These are phyloP conservation scores for Anoura caudifer DNA, from an alignment of 2,113 vertebrate species.

Conservation along the genomic window DNA sequence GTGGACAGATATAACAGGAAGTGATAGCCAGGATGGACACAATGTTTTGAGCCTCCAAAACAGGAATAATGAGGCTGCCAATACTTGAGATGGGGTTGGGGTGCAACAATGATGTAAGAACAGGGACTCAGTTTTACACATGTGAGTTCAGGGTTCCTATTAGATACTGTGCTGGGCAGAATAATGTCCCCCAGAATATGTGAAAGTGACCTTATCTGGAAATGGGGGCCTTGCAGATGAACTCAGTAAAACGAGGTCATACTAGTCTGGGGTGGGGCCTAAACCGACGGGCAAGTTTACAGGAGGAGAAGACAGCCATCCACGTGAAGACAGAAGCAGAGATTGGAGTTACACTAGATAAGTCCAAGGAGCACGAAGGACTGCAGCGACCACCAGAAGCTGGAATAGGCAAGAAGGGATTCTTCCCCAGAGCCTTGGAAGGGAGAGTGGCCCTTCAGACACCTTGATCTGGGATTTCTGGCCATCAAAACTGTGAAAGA, in stretches of 20 bases:
- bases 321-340: not conserved
- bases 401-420: not conserved
- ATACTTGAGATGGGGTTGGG: not conserved
- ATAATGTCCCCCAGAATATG: not conserved
- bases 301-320: not conserved
- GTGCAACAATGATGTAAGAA: accelerated
- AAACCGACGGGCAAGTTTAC: not conserved
- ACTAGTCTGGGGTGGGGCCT: not conserved
- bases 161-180: not conserved
- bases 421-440: not conserved
- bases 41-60: not conserved
- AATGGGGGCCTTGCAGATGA: not conserved
- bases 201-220: not conserved
- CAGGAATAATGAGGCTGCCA: not conserved
- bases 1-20: not conserved
- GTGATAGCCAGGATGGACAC: not conserved
- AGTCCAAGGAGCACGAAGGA: too few relatives aligned
- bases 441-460: accelerated
- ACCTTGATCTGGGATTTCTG: not conserved
- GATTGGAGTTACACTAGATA: accelerated
- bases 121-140: too few relatives aligned
- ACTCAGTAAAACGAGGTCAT: not conserved
- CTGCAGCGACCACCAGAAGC: too few relatives aligned
- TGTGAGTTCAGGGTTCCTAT: not conserved
- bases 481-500: not conserved